phyloP scores from a whole-genome alignment of 2,888 invertebrate genomes.

The Horisme vitalbata region DNA sequence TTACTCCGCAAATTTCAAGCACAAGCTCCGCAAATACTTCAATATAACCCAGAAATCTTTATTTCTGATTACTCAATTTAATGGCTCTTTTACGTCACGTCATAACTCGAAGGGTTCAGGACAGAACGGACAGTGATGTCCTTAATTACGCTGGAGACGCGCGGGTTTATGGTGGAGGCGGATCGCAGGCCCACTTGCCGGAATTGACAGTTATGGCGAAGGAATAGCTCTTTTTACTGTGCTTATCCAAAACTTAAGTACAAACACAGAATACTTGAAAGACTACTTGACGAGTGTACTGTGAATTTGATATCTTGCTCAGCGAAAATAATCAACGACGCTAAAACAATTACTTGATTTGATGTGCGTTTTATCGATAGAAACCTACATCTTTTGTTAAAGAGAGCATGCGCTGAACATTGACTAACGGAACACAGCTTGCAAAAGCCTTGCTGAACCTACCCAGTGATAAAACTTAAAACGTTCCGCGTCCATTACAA shows the following conservation, averaged over 20 bases:
- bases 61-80: conserved; percentile 33
- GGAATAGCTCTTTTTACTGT: conserved; percentile 7
- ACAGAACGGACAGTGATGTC: conserved; percentile 26
- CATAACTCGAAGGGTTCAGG: conserved; percentile 32
- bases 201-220: conserved; percentile 23
- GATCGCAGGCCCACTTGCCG: conserved; percentile 20
- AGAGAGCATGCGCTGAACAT: too few species aligned
- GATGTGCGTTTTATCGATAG: too few species aligned
- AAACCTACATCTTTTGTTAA: too few species aligned
- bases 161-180: conserved; percentile 29
- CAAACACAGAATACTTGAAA: not conserved
- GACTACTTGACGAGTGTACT: too few species aligned
- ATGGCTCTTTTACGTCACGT: conserved; percentile 29
- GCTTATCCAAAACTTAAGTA: conserved; percentile 9
- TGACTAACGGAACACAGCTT: too few species aligned
- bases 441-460: not conserved
- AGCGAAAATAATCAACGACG: too few species aligned
- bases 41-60: conserved; percentile 24
- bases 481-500: not conserved
- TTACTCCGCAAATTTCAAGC: too few species aligned
- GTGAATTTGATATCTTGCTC: too few species aligned
- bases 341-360: too few species aligned
- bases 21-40: not conserved
- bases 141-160: conserved; percentile 29
- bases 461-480: not conserved